Conservation (phyloP, 2,888 invertebrate species). For the Cartodere bifasciata region DNA sequence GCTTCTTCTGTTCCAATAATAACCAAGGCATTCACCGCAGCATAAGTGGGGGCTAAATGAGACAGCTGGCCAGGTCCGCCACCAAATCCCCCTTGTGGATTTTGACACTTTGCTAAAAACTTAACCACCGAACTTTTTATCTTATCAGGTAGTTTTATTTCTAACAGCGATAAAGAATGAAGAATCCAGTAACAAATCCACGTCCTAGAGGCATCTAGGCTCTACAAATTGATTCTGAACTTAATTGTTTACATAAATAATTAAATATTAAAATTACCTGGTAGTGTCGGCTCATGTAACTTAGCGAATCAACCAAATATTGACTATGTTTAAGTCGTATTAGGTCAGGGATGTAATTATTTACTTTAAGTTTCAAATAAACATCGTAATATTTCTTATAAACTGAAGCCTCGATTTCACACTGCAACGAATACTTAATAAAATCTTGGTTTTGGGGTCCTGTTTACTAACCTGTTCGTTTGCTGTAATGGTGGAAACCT, state of each 20-base stretch:
- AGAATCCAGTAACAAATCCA: conserved; percentile 98
- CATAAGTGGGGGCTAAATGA: conserved; percentile 95
- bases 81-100: conserved; percentile 74
- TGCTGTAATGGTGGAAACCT: conserved; percentile 42
- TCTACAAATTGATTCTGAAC: conserved; percentile 39
- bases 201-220: conserved; percentile 86
- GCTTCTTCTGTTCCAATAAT: conserved; percentile 73
- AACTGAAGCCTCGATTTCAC: conserved; percentile 43
- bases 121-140: conserved; percentile 41
- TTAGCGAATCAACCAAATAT: conserved; percentile 55
- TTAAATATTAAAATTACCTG: conserved; percentile 17
- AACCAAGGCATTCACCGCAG: conserved; percentile 86
- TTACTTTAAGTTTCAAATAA: conserved; percentile 37
- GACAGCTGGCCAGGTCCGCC: conserved; percentile 90
- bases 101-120: conserved; percentile 59
- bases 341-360: conserved; percentile 46
- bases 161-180: conserved; percentile 74
- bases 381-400: conserved; percentile 41
- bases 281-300: conserved; percentile 54
- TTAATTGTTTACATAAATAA: conserved; percentile 3
- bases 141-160: conserved; percentile 45
- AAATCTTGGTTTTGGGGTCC: conserved; percentile 13
- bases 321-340: conserved; percentile 49
- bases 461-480: conserved; percentile 42
- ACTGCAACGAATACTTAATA: conserved; percentile 31